Percentiles rank a stretch among this genome's conserved stretches.
Evolutionary conservation across 2,113 vertebrate genomes (phyloP).

Genomic region (Lynx canadensis): DNA sequence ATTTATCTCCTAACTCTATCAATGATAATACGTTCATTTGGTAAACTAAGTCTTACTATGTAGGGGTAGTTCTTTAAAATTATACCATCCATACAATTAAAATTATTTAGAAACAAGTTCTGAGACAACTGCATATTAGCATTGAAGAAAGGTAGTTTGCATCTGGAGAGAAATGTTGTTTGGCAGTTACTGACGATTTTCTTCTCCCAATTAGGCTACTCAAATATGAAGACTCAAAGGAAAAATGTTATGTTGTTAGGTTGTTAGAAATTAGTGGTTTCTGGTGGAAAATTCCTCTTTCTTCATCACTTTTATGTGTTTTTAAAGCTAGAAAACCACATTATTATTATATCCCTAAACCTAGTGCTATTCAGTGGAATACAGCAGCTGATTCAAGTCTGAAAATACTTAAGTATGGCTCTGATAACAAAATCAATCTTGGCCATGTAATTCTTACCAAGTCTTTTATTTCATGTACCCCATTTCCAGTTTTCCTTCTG

Average conservation of each 20-base stretch:
- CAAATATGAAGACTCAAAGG: background rate
- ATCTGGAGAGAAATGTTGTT: background rate
- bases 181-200: background rate
- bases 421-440: slow-evolving; percentile 20
- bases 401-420: background rate
- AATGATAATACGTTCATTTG: background rate
- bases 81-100: background rate
- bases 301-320: background rate
- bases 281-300: background rate
- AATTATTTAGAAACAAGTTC: background rate
- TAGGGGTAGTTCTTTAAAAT: background rate
- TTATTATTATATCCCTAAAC: background rate
- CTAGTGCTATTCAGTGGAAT: background rate
- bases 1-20: background rate
- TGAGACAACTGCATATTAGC: background rate
- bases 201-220: background rate
- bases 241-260: background rate
- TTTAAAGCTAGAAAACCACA: background rate
- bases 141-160: background rate
- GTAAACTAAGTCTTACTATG: background rate
- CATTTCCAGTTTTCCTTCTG: background rate
- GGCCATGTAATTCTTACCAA: background rate
- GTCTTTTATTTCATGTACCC: background rate
- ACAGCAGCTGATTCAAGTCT: background rate
- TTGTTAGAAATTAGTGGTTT: background rate